These are phyloP conservation scores for Malacoraja senta DNA, from an alignment of 2,797 vertebrate species.

Conservation along the genomic window DNA sequence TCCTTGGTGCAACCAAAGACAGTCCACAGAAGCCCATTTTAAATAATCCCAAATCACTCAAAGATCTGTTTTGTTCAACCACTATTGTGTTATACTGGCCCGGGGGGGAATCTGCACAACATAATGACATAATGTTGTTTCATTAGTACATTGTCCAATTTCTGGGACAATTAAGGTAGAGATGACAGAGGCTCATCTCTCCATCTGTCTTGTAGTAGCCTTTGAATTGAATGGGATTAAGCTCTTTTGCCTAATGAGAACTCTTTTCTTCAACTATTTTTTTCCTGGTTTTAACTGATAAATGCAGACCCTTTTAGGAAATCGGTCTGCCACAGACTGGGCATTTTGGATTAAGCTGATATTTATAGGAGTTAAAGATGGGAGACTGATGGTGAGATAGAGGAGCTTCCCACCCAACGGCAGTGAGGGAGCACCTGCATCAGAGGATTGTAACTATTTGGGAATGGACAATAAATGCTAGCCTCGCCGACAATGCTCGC, in stretches of 20 bases:
- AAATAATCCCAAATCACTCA: slow-evolving; percentile 79
- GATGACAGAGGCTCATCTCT: neutral
- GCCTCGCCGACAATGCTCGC: no score
- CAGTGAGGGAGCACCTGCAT: no score
- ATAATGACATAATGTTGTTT: slow-evolving; percentile 36
- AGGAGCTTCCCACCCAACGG: neutral
- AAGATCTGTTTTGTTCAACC: slow-evolving; percentile 54
- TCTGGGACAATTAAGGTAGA: neutral
- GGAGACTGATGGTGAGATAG: neutral
- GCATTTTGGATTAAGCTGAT: neutral
- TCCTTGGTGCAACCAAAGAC: no score
- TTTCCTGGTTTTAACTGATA: neutral
- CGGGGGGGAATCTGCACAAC: slow-evolving; percentile 39
- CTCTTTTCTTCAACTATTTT: neutral
- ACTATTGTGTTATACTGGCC: slow-evolving; percentile 1
- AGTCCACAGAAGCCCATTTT: slow-evolving; percentile 44
- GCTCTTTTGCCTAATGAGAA: neutral
- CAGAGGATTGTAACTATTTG: no score
- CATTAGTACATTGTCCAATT: neutral
- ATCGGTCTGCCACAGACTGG: neutral
- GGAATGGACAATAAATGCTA: no score
- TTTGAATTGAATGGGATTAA: neutral
- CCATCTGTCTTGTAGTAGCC: neutral
- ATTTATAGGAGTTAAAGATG: neutral
- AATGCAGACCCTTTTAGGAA: neutral